phyloP scores from a whole-genome alignment of 2,113 vertebrate species.

The Ptychochromis oligacanthus region DNA sequence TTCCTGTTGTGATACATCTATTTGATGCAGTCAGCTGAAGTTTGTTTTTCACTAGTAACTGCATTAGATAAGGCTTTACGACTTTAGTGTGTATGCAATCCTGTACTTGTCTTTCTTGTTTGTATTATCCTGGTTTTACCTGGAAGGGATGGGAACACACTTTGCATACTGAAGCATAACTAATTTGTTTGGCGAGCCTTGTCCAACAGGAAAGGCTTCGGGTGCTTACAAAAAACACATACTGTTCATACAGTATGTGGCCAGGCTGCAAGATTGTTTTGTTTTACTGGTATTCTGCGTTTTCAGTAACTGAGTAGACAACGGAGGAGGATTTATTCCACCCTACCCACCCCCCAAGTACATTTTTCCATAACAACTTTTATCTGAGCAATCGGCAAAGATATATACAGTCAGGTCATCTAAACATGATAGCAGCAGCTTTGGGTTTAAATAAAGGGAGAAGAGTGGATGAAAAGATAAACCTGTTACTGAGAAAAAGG shows the following conservation, averaged over 20 bases:
- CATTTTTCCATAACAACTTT: conserved; percentile 38
- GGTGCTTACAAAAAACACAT: not conserved
- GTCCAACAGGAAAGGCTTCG: conserved; percentile 1
- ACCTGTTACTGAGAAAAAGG: not conserved
- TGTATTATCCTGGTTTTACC: not conserved
- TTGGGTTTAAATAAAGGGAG: conserved; percentile 17
- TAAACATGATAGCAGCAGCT: not conserved
- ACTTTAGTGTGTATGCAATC: not conserved
- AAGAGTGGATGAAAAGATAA: not conserved
- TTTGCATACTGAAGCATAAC: conserved; percentile 59
- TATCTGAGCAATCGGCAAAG: conserved; percentile 28
- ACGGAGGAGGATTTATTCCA: not conserved
- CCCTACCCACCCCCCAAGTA: too few species aligned
- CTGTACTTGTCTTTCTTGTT: not conserved
- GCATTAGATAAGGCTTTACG: not conserved
- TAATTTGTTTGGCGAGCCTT: conserved; percentile 50
- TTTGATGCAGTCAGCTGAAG: not conserved
- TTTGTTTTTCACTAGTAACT: not conserved
- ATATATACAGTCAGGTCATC: conserved; percentile 12
- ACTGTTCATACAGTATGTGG: conserved; percentile 1
- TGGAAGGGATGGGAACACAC: not conserved
- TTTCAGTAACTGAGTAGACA: not conserved
- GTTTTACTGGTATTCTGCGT: conserved; percentile 3
- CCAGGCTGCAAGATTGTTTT: not conserved
- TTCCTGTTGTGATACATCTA: not conserved